Percentiles rank a stretch among this genome's conserved stretches.
Conservation (phyloP, 2,888 invertebrate genomes). For the Aphidoletes aphidimyza region DNA sequence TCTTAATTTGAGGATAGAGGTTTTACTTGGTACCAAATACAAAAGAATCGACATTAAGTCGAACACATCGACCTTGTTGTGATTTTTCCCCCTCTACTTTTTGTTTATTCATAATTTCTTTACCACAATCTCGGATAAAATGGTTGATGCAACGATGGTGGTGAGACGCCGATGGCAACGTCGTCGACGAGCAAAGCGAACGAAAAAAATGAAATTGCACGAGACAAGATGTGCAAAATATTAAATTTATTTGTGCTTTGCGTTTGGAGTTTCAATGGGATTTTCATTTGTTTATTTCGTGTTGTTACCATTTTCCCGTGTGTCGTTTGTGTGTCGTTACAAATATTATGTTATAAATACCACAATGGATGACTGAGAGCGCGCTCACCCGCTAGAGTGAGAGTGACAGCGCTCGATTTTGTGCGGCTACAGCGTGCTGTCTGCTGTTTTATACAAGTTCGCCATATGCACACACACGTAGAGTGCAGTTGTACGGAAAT, state of each 20-base stretch:
- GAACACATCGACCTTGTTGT: too few species aligned
- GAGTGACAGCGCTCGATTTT: too few species aligned
- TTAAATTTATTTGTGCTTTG: conserved; percentile 37
- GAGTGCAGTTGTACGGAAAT: background rate
- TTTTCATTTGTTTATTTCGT: conserved; percentile 6
- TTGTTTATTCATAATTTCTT: too few species aligned
- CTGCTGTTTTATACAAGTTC: background rate
- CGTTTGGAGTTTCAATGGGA: background rate
- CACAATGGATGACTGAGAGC: background rate
- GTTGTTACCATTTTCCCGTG: background rate
- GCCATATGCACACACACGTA: background rate
- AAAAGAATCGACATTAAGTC: too few species aligned
- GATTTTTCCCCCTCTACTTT: too few species aligned
- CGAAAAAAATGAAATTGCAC: background rate
- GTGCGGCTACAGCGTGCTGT: too few species aligned
- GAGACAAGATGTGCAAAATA: background rate
- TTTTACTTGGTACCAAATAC: too few species aligned
- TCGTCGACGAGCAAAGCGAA: background rate
- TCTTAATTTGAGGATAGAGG: too few species aligned
- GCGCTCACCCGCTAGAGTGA: too few species aligned
- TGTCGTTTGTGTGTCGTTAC: background rate
- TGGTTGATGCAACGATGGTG: too few species aligned
- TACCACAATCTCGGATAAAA: too few species aligned
- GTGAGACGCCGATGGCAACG: too few species aligned
- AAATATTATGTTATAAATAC: background rate